phyloP scores from a whole-genome alignment of 2,113 vertebrate species.

The Bettongia penicillata region DNA sequence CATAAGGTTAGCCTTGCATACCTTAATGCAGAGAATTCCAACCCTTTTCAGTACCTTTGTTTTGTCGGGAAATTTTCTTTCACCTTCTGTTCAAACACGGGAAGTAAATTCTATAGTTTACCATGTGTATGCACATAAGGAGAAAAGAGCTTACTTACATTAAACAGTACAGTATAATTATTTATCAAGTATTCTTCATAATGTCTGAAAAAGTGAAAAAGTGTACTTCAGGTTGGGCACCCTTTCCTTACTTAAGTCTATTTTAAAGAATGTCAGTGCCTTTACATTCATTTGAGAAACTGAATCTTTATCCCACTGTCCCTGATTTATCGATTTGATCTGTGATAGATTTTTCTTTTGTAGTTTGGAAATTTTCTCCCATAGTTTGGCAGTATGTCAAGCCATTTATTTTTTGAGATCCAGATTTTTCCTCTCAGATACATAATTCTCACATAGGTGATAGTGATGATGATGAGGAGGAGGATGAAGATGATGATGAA shows the following conservation, averaged over 20 bases:
- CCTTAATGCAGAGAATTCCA: background rate
- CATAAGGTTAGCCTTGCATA: background rate
- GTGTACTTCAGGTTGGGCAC: background rate
- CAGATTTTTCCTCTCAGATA: fast-evolving
- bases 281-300: background rate
- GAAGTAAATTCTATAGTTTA: background rate
- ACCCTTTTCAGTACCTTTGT: background rate
- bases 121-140: background rate
- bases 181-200: background rate
- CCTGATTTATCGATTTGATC: background rate
- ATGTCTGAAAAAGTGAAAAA: background rate
- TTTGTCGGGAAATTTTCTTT: background rate
- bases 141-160: background rate
- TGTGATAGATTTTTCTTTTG: background rate
- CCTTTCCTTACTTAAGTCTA: background rate
- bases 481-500: background rate
- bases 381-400: background rate
- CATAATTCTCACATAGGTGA: background rate
- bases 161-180: background rate
- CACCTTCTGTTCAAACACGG: background rate
- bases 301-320: background rate
- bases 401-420: background rate
- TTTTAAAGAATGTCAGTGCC: background rate
- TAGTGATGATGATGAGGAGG: background rate
- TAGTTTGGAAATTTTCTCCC: background rate